phyloP scores from a whole-genome alignment of 2,888 invertebrate genomes.

The Melipona beecheii region DNA sequence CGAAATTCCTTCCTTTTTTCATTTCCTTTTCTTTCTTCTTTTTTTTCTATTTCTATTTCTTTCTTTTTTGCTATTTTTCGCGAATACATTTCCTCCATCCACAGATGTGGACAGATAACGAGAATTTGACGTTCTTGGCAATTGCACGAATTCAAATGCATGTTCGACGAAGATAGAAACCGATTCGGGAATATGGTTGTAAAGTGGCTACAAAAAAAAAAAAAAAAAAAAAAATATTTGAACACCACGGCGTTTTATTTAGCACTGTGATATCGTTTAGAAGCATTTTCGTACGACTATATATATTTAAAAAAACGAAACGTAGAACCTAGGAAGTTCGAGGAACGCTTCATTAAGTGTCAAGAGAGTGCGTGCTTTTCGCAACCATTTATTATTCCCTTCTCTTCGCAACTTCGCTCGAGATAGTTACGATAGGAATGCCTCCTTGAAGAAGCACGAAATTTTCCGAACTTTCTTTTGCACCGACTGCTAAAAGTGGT shows the following conservation, averaged over 20 bases:
- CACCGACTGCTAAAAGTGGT: not conserved
- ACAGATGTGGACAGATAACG: no score
- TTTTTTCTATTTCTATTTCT: no score
- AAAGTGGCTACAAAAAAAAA: no score
- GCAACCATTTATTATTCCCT: not conserved
- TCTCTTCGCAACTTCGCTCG: not conserved
- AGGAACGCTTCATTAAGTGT: no score
- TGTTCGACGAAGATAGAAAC: not conserved
- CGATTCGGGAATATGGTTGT: not conserved
- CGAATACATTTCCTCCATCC: not conserved
- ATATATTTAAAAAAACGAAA: no score
- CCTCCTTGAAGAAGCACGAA: not conserved
- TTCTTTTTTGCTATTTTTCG: not conserved
- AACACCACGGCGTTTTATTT: no score
- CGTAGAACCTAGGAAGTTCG: no score
- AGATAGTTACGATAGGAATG: not conserved
- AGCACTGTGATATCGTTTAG: no score
- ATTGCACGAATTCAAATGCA: not conserved
- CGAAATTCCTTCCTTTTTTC: conserved; percentile 8
- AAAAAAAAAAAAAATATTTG: no score
- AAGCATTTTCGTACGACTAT: no score
- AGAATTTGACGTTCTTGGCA: not conserved
- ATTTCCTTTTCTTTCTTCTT: not conserved
- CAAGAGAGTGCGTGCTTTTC: no score
- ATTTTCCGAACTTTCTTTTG: not conserved